A percentile compares a stretch with the other conserved stretches of the same genome.
phyloP scores from a whole-genome alignment of 2,113 vertebrate genomes.

The Perognathus longimembris region DNA sequence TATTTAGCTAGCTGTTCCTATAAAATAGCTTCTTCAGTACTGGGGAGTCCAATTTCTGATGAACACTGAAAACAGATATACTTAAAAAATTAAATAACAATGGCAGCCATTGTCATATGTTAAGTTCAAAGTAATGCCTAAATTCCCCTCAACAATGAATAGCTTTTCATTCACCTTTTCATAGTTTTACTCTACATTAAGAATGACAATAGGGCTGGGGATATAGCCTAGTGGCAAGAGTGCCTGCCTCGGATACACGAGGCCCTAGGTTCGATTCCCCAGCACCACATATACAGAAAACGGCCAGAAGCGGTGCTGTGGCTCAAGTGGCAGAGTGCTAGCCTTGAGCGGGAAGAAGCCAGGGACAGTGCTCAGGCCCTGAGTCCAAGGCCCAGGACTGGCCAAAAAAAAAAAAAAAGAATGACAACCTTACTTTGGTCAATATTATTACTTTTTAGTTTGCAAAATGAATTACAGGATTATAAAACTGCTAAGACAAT shows the following conservation, averaged over 20 bases:
- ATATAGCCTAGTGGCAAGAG: too few species aligned
- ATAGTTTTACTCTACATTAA: conserved; percentile 5
- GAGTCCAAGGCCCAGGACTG: too few species aligned
- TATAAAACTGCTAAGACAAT: not conserved
- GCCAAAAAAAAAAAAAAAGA: too few species aligned
- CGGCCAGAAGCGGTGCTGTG: too few species aligned
- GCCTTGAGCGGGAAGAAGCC: too few species aligned
- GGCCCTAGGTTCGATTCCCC: too few species aligned
- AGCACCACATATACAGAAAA: too few species aligned
- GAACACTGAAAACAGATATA: conserved; percentile 22
- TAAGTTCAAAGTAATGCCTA: not conserved
- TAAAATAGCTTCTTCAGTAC: not conserved
- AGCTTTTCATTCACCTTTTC: not conserved
- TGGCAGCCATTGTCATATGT: not conserved
- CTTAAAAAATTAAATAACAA: conserved; percentile 22
- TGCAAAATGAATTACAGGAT: not conserved
- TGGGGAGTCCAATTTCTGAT: not conserved
- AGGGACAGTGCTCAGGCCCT: too few species aligned
- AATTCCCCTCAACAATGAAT: not conserved
- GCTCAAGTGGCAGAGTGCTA: too few species aligned
- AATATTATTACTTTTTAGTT: conserved; percentile 26
- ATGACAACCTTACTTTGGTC: not conserved
- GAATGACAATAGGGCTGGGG: too few species aligned
- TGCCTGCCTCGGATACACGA: too few species aligned
- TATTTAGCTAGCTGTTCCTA: not conserved